Evolutionary conservation across 2,888 invertebrate genomes (phyloP).

Genomic region (Dorcus parallelipipedus): DNA sequence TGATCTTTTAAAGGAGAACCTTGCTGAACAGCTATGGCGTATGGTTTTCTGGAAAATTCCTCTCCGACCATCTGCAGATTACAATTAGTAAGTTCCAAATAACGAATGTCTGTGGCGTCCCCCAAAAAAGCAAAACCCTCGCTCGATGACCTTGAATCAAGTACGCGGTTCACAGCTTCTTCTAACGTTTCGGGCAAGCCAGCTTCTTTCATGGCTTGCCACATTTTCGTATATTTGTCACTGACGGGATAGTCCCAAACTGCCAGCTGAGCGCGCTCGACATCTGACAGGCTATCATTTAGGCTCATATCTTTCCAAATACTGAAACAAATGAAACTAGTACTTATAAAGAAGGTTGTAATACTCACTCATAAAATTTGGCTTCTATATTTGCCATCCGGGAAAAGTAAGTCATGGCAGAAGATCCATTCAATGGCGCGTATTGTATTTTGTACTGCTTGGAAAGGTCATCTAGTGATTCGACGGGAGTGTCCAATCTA

Average conservation of each 20-base stretch:
- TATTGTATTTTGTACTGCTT: conserved; percentile 92
- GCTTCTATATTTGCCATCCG: conserved; percentile 95
- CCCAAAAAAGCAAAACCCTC: conserved; percentile 72
- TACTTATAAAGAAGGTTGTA: neutral
- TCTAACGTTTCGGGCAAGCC: conserved; percentile 74
- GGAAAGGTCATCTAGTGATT: conserved; percentile 89
- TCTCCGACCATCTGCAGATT: conserved; percentile 92
- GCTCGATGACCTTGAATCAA: conserved; percentile 63
- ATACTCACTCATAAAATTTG: conserved; percentile 85
- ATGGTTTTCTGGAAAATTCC: conserved; percentile 95
- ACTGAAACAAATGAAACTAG: conserved; percentile 49
- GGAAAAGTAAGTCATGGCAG: conserved; percentile 91
- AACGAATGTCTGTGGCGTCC: conserved; percentile 88
- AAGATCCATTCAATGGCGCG: conserved; percentile 83
- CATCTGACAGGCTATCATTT: conserved; percentile 85
- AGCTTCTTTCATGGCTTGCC: conserved; percentile 89
- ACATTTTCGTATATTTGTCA: conserved; percentile 98
- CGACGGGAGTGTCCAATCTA: conserved; percentile 87
- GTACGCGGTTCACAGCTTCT: conserved; percentile 74
- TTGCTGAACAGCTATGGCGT: conserved; percentile 95
- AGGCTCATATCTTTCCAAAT: conserved; percentile 99
- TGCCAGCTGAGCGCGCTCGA: conserved; percentile 88
- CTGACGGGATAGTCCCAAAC: conserved; percentile 99
- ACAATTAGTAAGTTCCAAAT: conserved; percentile 73
- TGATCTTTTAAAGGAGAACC: conserved; percentile 92